phyloP scores from a whole-genome alignment of 1,140 invertebrate species.

The Nasonia giraulti region DNA sequence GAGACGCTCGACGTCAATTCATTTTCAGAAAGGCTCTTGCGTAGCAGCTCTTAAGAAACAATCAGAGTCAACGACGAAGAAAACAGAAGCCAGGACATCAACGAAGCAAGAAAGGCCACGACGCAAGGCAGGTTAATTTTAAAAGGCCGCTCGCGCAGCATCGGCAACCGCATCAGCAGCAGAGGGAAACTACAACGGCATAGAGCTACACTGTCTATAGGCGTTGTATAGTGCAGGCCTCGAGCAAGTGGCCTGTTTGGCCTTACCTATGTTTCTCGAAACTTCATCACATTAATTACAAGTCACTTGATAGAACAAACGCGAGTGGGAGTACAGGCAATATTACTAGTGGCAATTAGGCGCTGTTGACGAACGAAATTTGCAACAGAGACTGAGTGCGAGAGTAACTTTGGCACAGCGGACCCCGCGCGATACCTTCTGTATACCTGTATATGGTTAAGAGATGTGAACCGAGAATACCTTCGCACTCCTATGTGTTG shows the following conservation, averaged over 20 bases:
- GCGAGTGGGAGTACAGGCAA: constrained; percentile 58
- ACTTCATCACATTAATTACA: constrained; percentile 69
- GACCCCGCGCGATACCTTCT: not conserved
- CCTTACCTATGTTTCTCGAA: constrained; percentile 43
- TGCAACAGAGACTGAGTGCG: constrained; percentile 36
- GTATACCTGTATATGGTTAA: too few relatives aligned
- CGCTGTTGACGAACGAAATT: constrained; percentile 73
- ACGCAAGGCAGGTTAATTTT: not conserved
- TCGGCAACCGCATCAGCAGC: not conserved
- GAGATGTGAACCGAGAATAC: not conserved
- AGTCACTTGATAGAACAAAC: constrained; percentile 64
- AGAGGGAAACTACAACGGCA: not conserved
- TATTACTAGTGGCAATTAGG: constrained; percentile 71
- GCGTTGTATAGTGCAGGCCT: not conserved
- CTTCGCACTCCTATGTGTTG: not conserved
- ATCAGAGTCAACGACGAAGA: not conserved
- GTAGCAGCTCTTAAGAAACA: not conserved
- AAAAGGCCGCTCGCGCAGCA: not conserved
- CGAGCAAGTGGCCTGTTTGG: not conserved
- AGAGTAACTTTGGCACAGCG: constrained; percentile 7
- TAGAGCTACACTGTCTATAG: not conserved
- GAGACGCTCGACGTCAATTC: not conserved
- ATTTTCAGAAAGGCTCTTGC: not conserved
- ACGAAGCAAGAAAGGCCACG: too few relatives aligned
- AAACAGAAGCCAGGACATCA: not conserved